Evolutionary conservation across 2,888 invertebrate genomes (phyloP).

Genomic region (Rhagophthalmus giganteus): DNA sequence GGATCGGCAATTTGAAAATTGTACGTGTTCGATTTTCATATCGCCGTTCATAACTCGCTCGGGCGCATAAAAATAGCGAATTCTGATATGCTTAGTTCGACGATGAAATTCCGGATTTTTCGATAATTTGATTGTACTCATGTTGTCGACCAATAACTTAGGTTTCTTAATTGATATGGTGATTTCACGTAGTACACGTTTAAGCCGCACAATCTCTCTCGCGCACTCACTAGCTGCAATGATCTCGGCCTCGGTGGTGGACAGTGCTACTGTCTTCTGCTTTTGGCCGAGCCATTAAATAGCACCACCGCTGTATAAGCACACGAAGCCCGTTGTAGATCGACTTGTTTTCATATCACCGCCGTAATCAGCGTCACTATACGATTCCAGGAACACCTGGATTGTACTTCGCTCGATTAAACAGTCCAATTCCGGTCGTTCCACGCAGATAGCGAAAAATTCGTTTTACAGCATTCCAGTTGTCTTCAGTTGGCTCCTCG

Average conservation of each 20-base stretch:
- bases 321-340: conserved; percentile 22
- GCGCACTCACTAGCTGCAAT: conserved; percentile 39
- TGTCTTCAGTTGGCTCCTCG: conserved; percentile 12
- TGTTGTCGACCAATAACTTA: too few relatives aligned
- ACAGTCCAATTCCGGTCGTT: conserved; percentile 20
- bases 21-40: too few relatives aligned
- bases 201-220: conserved; percentile 40
- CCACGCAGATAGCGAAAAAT: conserved; percentile 22
- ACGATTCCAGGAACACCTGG: conserved; percentile 18
- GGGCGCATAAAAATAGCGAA: too few relatives aligned
- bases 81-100: too few relatives aligned
- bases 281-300: conserved; percentile 40
- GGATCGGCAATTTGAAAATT: too few relatives aligned
- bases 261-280: conserved; percentile 41
- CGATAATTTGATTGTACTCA: too few relatives aligned
- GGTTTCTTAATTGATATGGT: too few relatives aligned
- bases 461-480: conserved; percentile 23
- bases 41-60: too few relatives aligned
- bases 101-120: too few relatives aligned
- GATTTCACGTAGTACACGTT: too few relatives aligned
- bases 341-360: conserved; percentile 19
- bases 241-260: conserved; percentile 39
- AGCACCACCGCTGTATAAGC: conserved; percentile 33
- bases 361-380: conserved; percentile 32
- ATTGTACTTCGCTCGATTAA: conserved; percentile 2